These are phyloP conservation scores for Drosophila mimica DNA, from an alignment of 2,888 invertebrate genomes.

Conservation along the genomic window DNA sequence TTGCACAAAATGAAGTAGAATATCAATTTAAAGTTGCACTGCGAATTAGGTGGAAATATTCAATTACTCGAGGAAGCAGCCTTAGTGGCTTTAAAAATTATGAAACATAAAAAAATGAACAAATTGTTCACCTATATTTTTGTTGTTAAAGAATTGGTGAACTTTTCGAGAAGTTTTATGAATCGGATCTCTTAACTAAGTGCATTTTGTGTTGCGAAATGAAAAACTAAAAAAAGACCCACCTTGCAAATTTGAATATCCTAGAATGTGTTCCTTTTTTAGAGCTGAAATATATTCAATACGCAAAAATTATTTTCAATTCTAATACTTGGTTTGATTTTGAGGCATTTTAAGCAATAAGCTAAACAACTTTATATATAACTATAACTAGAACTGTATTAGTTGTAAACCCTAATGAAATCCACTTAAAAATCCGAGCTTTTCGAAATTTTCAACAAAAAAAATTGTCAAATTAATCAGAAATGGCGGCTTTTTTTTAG, in stretches of 20 bases:
- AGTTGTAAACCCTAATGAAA: background rate
- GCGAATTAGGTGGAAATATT: constrained; percentile 37
- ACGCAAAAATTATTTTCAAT: background rate
- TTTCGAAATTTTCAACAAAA: constrained; percentile 21
- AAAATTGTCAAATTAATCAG: constrained; percentile 43
- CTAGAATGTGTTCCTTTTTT: constrained; percentile 67
- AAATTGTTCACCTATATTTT: constrained; percentile 27
- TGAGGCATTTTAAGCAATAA: constrained; percentile 5
- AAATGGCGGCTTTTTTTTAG: constrained; percentile 11
- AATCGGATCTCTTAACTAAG: constrained; percentile 12
- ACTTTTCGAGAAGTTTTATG: constrained; percentile 16
- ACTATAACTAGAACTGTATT: constrained; percentile 3
- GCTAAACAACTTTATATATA: background rate
- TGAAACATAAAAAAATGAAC: background rate
- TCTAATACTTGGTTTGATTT: constrained; percentile 5
- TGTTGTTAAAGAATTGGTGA: constrained; percentile 14
- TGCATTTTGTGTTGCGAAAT: constrained; percentile 23
- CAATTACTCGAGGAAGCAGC: constrained; percentile 15
- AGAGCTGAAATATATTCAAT: constrained; percentile 24
- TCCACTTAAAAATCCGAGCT: constrained; percentile 35
- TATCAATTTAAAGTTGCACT: constrained; percentile 44
- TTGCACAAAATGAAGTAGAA: constrained; percentile 51
- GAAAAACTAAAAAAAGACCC: constrained; percentile 43
- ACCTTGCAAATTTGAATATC: constrained; percentile 68
- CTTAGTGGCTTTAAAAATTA: constrained; percentile 23